These are phyloP conservation scores for Colius striatus DNA, from an alignment of 2,113 vertebrate species.

Conservation along the genomic window DNA sequence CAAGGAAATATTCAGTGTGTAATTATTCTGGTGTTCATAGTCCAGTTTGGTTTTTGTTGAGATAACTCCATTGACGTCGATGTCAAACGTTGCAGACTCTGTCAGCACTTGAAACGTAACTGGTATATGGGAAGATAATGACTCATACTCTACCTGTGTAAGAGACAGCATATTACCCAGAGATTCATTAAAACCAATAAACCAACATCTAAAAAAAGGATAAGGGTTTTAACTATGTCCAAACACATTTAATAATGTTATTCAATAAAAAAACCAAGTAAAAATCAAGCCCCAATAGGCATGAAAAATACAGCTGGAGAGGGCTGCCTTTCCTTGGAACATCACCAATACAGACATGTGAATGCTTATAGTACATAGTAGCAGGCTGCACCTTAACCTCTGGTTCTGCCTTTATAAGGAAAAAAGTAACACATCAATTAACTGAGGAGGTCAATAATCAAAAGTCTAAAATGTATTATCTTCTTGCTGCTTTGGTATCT, in stretches of 20 bases:
- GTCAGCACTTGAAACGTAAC: conserved; percentile 58
- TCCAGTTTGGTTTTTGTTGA: conserved; percentile 71
- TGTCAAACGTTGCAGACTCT: conserved; percentile 64
- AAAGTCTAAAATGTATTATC: neutral
- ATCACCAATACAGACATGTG: neutral
- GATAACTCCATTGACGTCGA: conserved; percentile 63
- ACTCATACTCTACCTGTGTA: conserved; percentile 67
- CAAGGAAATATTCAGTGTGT: conserved; percentile 72
- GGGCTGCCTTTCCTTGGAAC: neutral
- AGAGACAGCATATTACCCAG: neutral
- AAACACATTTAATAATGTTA: neutral
- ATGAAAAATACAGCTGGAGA: neutral
- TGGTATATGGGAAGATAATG: neutral
- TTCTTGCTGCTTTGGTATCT: neutral
- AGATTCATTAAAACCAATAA: neutral
- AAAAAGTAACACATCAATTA: neutral
- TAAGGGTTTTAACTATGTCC: neutral
- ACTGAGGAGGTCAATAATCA: neutral
- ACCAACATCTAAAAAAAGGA: neutral
- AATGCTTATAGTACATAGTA: neutral
- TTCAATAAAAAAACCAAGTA: neutral
- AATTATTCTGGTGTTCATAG: conserved; percentile 68
- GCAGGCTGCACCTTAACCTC: neutral
- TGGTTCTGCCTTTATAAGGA: neutral
- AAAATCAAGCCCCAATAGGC: neutral